Evolutionary conservation across 2,888 invertebrate genomes (phyloP), one percentile per base, ranked within the genome.

Genomic region (Lasioglossum leucozonium): DNA sequence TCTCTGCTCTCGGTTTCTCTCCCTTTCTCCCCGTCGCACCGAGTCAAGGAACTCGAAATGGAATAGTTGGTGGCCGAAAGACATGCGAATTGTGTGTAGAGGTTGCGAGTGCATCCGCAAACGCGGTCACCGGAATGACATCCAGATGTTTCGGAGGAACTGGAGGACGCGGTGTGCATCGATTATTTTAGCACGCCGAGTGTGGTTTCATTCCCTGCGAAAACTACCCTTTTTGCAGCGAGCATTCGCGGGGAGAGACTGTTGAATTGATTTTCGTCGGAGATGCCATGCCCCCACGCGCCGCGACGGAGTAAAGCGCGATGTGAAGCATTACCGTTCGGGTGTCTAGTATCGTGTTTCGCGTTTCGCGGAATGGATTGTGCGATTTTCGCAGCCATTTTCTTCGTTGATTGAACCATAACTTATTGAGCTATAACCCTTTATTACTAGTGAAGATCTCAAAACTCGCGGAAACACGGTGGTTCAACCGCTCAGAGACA

Each of bases 21-120:
- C 22, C 22, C 22, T 51, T 8, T 22, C 47, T 22, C 47, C 5
- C 18, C 18, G 4, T 58, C 37, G 44, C 18, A 10, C 8, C 22
- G 65, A 37, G 73, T 79, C 81, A 84, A 84, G 79, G 79, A 86
- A 71, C 72, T 47, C 69, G 73, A 22, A 84, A 86, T 75, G 78
- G 69, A 67, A 81, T 74, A 65, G 78, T 76, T 76, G 34, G 44
- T 74, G 67, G 77, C 30, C 72, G 42, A 74, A 76, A 75, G 75
- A 76, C 81, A 78, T 67, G 74, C 71, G 72, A 72, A 69, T 51
- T 30, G 75, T 77, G 58, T 65, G 62, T 71, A 62, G 44, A 69
- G 79, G 16, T 37, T 58, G 47, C 69, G 44, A 77, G 44, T 30
- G 67, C 58, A 72, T n/a, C 78, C 82, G 42, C 69, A 77, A 85